Evolutionary conservation across 1,140 invertebrate species (phyloP).

Genomic region (Ips nitidus): DNA sequence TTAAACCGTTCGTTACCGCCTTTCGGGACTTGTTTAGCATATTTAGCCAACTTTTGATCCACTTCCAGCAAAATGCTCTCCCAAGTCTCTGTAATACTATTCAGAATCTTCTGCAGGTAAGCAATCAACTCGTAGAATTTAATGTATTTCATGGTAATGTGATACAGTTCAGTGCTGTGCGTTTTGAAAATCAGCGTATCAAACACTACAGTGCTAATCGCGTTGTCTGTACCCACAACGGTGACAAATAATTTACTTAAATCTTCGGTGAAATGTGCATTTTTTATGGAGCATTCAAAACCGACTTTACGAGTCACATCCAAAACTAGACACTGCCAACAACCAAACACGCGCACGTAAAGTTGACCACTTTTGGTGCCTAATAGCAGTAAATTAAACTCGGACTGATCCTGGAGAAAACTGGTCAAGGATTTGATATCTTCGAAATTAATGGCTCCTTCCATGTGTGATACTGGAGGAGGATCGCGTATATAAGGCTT

Average conservation of each 20-base stretch:
- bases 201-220: conserved; percentile 60
- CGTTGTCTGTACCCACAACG: conserved; percentile 56
- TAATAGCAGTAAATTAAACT: conserved; percentile 76
- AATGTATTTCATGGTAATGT: conserved; percentile 71
- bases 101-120: conserved; percentile 75
- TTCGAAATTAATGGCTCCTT: conserved; percentile 57
- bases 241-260: conserved; percentile 62
- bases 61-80: conserved; percentile 93
- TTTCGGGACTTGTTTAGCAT: conserved; percentile 76
- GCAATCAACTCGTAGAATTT: conserved; percentile 65
- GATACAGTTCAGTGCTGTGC: conserved; percentile 67
- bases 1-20: conserved; percentile 54
- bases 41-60: conserved; percentile 88
- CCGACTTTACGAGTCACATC: conserved; percentile 61
- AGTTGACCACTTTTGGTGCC: conserved; percentile 74
- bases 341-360: conserved; percentile 79
- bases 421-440: conserved; percentile 63
- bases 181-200: conserved; percentile 69
- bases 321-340: conserved; percentile 75
- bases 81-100: conserved; percentile 89
- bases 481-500: conserved; percentile 58
- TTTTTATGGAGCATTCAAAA: conserved; percentile 59
- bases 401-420: conserved; percentile 65
- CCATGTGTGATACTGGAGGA: conserved; percentile 49
- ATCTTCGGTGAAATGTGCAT: conserved; percentile 62